Percentiles rank a stretch among this genome's conserved stretches.
These are phyloP conservation scores for Hylaeus volcanicus DNA, from an alignment of 1,140 invertebrate genomes.

Conservation along the genomic window DNA sequence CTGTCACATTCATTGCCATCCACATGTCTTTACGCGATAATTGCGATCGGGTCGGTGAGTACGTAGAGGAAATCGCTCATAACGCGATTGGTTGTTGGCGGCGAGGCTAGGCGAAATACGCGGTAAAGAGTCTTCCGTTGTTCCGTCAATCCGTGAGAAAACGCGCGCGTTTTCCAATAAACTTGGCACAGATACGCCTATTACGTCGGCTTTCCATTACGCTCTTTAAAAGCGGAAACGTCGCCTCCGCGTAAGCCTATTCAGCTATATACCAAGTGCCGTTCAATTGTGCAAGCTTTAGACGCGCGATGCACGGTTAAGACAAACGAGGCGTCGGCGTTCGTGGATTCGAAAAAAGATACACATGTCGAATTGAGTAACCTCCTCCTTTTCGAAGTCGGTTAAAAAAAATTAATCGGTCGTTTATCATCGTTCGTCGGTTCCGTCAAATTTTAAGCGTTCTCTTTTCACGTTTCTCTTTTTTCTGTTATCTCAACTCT, in stretches of 20 bases:
- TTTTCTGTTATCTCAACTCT: too few species aligned
- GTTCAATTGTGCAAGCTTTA: background rate
- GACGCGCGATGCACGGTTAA: too few species aligned
- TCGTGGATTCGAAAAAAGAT: too few species aligned
- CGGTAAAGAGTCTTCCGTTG: background rate
- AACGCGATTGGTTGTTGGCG: slow-evolving; percentile 4
- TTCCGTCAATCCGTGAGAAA: slow-evolving; percentile 15
- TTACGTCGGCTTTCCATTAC: background rate
- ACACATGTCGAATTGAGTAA: too few species aligned
- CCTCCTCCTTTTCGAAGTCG: too few species aligned
- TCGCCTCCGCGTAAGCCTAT: background rate
- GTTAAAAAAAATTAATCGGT: too few species aligned
- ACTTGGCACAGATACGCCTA: slow-evolving; percentile 1
- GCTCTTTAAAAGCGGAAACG: background rate
- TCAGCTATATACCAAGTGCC: background rate
- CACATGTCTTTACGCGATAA: slow-evolving; percentile 60
- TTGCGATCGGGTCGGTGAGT: slow-evolving; percentile 44
- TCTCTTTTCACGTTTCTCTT: too few species aligned
- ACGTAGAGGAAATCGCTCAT: slow-evolving; percentile 31
- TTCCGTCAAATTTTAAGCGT: too few species aligned
- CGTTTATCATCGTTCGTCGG: too few species aligned
- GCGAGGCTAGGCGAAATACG: background rate
- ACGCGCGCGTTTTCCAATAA: slow-evolving; percentile 4
- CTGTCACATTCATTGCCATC: slow-evolving; percentile 67
- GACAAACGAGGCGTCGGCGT: too few species aligned